A percentile compares a stretch with the other conserved stretches of the same genome.
Conservation (phyloP, 2,797 vertebrate genomes). For the Glyptemys insculpta region DNA sequence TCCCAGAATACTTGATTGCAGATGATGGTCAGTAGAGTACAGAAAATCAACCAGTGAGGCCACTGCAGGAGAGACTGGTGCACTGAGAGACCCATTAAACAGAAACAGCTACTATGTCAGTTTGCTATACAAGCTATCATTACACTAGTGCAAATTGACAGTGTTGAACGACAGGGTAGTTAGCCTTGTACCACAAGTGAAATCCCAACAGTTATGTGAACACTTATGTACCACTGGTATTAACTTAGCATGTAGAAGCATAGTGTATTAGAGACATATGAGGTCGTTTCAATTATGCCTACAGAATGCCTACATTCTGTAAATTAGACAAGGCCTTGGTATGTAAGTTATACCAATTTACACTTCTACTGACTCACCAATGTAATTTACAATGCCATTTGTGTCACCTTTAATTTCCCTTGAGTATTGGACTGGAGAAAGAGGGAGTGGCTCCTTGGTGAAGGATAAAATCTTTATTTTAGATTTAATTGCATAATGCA, state of each 20-base stretch:
- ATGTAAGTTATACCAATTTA: background rate
- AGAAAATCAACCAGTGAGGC: background rate
- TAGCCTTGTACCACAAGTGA: background rate
- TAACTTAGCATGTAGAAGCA: background rate
- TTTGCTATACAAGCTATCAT: background rate
- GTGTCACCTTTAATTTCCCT: background rate
- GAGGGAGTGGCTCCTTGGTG: background rate
- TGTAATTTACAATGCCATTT: background rate
- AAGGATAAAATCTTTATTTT: background rate
- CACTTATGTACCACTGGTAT: background rate
- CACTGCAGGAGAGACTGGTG: background rate
- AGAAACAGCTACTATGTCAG: background rate
- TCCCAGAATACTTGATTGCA: conserved; percentile 1
- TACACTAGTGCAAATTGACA: background rate
- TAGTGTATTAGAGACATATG: fast-evolving
- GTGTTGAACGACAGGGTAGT: background rate
- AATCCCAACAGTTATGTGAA: background rate
- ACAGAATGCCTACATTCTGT: background rate
- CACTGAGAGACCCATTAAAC: background rate
- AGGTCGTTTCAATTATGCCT: background rate
- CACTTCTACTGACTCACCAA: background rate
- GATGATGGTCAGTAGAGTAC: background rate
- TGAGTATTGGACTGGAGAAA: background rate
- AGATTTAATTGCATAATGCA: background rate
- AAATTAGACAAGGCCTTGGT: fast-evolving